Base-by-base conservation (phyloP, 2,113 vertebrate genomes). In the Ophthalmolycus amberensis region DNA sequence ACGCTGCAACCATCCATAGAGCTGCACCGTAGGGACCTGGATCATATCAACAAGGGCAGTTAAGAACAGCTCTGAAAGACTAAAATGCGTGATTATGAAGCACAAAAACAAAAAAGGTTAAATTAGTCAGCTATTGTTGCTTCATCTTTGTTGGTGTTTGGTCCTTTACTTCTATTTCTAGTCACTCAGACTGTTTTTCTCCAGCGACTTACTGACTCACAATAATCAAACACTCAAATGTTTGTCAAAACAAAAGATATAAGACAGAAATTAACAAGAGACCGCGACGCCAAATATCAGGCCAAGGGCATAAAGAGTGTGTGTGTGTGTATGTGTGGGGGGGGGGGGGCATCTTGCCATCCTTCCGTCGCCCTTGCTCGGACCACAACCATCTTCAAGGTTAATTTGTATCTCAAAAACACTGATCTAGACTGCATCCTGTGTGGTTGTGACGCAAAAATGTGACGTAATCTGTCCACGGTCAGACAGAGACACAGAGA, bases 161-260 rank as follows among this genome's bases (percentile, higher is more conserved):
- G 15, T 62, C 38, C 42, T 88, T 77, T 65, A 63, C 72, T 77
- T 80, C 48, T 77, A 54, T 82, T 79, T 69, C 25, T 38, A 73
- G 59, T 18, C 20, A 71, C 34, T 56, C 27, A 65, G 56, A 72
- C 18, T 25, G 18, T 68, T 70, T 76, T 74, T 82, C 69, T 71
- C 20, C 52, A 42, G 27, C 1, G 52, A 58, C 25, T 66, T 60
- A 16, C 46, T 27, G 64, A 68, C 12, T 60, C 8, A 46, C 6
- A 1, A 37, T 29, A 60, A 6, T 68, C 12, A 79, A 70, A 66
- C 58, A 69, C n/a, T 27, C 27, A 74, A 82, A 79, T 2, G 20
- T 59, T 38, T 80, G 65, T 84, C 71, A 54, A 40, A 87, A 83
- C 67, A 87, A 65, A 77, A 68, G 38, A 79, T 38, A n/a, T 80